phyloP scores from a whole-genome alignment of 2,888 invertebrate species.

The Caenorhabditis angaria region DNA sequence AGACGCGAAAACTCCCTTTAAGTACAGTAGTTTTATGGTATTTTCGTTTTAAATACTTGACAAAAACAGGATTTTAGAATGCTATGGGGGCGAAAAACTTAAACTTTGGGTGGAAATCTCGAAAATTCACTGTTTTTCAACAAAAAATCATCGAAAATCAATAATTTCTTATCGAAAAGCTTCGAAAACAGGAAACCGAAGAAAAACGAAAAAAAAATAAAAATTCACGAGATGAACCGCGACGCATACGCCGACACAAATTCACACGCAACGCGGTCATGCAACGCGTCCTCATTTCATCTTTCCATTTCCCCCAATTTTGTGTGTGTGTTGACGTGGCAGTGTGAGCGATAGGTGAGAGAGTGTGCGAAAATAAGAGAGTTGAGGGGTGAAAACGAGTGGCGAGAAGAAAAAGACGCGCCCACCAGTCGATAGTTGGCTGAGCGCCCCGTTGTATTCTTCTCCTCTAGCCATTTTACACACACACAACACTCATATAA shows the following conservation, averaged over 20 bases:
- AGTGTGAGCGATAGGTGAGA: constrained; percentile 15
- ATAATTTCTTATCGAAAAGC: neutral
- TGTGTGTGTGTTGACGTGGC: constrained; percentile 38
- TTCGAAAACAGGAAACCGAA: neutral
- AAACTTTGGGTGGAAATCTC: no score
- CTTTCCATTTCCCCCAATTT: no score
- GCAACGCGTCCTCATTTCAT: constrained; percentile 13
- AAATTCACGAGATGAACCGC: constrained; percentile 20
- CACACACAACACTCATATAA: constrained; percentile 17
- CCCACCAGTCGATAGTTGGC: constrained; percentile 56
- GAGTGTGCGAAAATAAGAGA: constrained; percentile 10
- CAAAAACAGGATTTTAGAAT: no score
- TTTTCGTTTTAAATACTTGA: no score
- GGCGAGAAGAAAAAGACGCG: constrained; percentile 26
- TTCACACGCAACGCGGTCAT: constrained; percentile 20
- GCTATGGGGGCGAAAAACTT: no score
- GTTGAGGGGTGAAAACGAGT: neutral
- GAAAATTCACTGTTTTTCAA: no score
- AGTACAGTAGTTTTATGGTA: no score
- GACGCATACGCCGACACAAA: constrained; percentile 18
- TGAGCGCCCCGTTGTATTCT: constrained; percentile 43
- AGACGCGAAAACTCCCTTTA: no score
- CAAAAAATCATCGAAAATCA: neutral
- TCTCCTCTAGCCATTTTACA: constrained; percentile 15
- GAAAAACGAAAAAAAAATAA: neutral